phyloP scores from a whole-genome alignment of 2,113 vertebrate species.

The Vulpes lagopus region DNA sequence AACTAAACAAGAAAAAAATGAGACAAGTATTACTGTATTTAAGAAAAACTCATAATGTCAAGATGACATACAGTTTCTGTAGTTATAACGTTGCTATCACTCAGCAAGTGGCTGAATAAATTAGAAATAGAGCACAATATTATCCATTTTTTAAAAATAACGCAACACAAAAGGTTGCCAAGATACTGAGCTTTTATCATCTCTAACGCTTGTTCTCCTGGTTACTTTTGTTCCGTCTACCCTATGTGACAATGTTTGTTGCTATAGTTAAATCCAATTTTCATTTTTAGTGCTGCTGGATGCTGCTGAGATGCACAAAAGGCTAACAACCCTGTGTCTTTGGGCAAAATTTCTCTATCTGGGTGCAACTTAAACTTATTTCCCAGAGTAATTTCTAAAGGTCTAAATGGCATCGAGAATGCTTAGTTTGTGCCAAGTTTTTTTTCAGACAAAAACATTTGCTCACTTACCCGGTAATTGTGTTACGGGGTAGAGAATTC shows the following conservation, averaged over 20 bases:
- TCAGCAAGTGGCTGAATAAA: slow-evolving; percentile 66
- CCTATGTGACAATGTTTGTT: slow-evolving; percentile 57
- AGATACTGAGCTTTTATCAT: slow-evolving; percentile 78
- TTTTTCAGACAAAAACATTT: slow-evolving; percentile 17
- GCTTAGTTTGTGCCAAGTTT: background rate
- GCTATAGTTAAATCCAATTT: slow-evolving; percentile 71
- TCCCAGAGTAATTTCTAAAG: slow-evolving; percentile 21
- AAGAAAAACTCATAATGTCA: slow-evolving; percentile 58
- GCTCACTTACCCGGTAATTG: background rate
- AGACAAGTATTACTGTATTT: slow-evolving; percentile 10
- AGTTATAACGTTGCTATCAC: slow-evolving; percentile 33
- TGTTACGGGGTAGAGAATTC: background rate
- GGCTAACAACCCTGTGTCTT: slow-evolving; percentile 10
- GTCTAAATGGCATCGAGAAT: background rate
- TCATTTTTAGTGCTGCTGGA: slow-evolving; percentile 30
- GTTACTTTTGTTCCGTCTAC: slow-evolving; percentile 71
- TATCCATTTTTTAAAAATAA: slow-evolving; percentile 69
- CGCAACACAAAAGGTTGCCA: slow-evolving; percentile 74
- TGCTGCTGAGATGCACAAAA: slow-evolving; percentile 54
- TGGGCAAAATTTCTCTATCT: slow-evolving; percentile 17
- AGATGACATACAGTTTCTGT: slow-evolving; percentile 21
- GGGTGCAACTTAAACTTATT: background rate
- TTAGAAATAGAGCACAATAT: slow-evolving; percentile 71
- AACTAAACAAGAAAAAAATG: slow-evolving; percentile 49
- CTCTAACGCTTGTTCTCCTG: slow-evolving; percentile 59